phyloP scores from a whole-genome alignment of 1,140 invertebrate genomes.

The Cyrtorhinus lividipennis region DNA sequence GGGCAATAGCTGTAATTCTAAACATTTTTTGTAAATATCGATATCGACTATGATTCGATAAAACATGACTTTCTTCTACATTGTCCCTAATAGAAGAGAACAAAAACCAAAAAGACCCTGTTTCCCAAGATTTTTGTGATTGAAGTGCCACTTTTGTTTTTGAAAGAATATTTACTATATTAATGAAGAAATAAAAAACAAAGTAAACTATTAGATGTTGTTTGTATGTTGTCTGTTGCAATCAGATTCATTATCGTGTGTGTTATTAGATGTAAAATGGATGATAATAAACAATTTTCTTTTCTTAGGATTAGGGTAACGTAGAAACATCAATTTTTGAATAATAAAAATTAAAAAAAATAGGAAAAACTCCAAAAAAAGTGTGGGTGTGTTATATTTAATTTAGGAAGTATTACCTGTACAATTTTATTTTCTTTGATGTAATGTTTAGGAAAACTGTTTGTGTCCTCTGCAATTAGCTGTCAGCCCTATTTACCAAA shows the following conservation, averaged over 20 bases:
- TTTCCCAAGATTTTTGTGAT: conserved; percentile 25
- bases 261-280: conserved; percentile 14
- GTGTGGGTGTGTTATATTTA: background rate
- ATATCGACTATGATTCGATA: too few species aligned
- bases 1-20: conserved; percentile 4
- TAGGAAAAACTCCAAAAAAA: background rate
- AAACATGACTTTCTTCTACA: too few species aligned
- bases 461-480: too few species aligned
- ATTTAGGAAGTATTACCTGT: conserved; percentile 12
- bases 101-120: conserved; percentile 1
- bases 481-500: background rate
- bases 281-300: background rate
- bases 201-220: conserved; percentile 22
- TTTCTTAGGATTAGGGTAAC: background rate
- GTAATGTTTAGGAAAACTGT: background rate
- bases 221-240: conserved; percentile 21
- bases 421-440: conserved; percentile 4
- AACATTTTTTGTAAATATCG: background rate
- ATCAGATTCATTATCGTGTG: conserved; percentile 22
- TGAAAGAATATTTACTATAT: conserved; percentile 23
- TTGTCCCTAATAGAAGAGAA: too few species aligned
- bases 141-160: conserved; percentile 28
- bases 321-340: conserved; percentile 18
- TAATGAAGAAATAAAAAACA: conserved; percentile 24
- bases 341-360: conserved; percentile 16